Base-by-base conservation (phyloP, 2,888 invertebrate species). In the Cancer borealis region DNA sequence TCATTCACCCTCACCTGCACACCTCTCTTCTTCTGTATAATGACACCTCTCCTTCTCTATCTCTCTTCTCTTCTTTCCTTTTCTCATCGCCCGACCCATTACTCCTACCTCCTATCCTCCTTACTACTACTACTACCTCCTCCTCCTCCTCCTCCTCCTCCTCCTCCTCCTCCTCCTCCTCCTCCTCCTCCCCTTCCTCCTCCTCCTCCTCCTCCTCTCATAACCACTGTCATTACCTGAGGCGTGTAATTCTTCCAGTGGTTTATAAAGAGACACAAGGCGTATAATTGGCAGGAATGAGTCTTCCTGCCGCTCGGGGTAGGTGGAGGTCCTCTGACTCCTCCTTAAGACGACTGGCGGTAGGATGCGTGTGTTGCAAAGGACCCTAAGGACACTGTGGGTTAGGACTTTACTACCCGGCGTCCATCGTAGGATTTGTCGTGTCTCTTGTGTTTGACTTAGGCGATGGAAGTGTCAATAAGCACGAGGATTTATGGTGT, bases 201-300 rank as follows among this genome's bases (percentile, higher is more conserved):
- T 10, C 30, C 79, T 30, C 79, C 79, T 79, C 79, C 26, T 79
- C 79, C 79, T 21, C 30, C 17, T 49, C 47, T 46, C 73, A 17
- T 91, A 91, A 73, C 91, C 91, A 91, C 91, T 73, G 73, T 60
- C 91, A 73, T 91, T 73, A 73, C 60, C 73, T 73, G 73, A n/a
- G 73, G 54, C 49, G 66, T 91, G 91, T 91, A 91, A 91, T 73
- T 91, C 91, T 30, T 46, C 21, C 54, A 66, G 46, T 73, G 45
- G 73, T 45, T 66, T 91, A 91, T 73, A 91, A 91, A 91, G 73
- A 45, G 73, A 91, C 91, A 91, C 73, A 91, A 91, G 73, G 46
- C 30, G 73, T 73, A 91, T 73, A 91, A 91, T 73, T 91, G 91
- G 45, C 45, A 26, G 73, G 91, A 73, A 91, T 73, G 26, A 66